Percentiles rank a stretch among this genome's conserved stretches.
Evolutionary conservation across 2,797 vertebrate genomes (phyloP).

Genomic region (Sternarchorhynchus goeldii): DNA sequence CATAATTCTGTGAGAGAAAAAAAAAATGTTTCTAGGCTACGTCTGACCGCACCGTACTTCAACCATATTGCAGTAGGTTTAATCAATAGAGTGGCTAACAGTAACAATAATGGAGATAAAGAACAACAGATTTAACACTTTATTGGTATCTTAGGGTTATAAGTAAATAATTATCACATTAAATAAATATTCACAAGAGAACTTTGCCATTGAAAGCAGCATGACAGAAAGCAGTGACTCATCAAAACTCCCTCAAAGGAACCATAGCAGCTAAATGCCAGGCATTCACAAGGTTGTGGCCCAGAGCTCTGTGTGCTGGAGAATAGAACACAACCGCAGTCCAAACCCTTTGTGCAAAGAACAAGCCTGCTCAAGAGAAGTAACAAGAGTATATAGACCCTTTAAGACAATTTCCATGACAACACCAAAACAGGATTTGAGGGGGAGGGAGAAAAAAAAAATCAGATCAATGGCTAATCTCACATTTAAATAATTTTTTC

Average conservation of each 20-base stretch:
- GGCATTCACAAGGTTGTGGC: constrained; percentile 77
- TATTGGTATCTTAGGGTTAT: not conserved
- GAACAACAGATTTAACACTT: not conserved
- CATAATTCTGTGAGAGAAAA: not conserved
- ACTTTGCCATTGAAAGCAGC: constrained; percentile 69
- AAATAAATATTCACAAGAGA: constrained; percentile 9
- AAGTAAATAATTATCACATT: constrained; percentile 4
- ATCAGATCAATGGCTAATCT: not conserved
- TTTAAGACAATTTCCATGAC: constrained; percentile 42
- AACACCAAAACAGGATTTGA: constrained; percentile 35
- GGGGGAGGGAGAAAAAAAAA: not conserved
- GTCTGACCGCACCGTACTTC: not conserved
- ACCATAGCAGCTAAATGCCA: constrained; percentile 78
- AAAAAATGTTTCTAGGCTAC: not conserved
- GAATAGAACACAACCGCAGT: constrained; percentile 56
- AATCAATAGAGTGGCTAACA: not conserved
- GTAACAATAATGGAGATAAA: constrained; percentile 3
- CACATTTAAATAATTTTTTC: not conserved
- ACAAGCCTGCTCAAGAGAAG: constrained; percentile 21
- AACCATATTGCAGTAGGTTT: not conserved
- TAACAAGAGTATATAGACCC: constrained; percentile 37
- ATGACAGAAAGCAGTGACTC: constrained; percentile 78
- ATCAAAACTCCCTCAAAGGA: constrained; percentile 75
- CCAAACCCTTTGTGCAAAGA: constrained; percentile 28
- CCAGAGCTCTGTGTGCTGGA: constrained; percentile 56